Evolutionary conservation across 2,113 vertebrate genomes (phyloP).

Genomic region (Carassius auratus): DNA sequence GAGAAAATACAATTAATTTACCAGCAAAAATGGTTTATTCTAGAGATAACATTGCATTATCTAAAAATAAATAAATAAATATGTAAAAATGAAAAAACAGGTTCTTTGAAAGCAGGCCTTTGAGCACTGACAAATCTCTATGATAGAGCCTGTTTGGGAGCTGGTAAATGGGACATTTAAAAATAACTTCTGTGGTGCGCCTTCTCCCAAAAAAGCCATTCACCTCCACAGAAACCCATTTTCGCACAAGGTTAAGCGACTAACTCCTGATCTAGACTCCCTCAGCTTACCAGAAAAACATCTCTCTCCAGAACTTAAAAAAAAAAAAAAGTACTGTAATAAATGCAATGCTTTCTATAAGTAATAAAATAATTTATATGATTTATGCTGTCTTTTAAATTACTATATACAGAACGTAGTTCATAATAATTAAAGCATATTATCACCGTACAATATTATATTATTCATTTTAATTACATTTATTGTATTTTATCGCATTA

Average conservation of each 20-base stretch:
- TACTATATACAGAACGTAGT: too few species aligned
- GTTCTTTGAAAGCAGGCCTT: slow-evolving; percentile 21
- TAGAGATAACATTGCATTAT: background rate
- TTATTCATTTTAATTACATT: too few species aligned
- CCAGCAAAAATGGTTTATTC: fast-evolving
- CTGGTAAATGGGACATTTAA: slow-evolving; percentile 49
- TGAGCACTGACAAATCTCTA: background rate
- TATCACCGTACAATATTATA: too few species aligned
- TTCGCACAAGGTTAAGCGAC: slow-evolving; percentile 52
- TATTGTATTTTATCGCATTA: background rate
- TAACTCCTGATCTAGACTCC: slow-evolving; percentile 4
- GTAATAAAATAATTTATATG: background rate
- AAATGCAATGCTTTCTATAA: background rate
- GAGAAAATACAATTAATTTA: background rate
- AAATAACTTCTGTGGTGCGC: slow-evolving; percentile 49
- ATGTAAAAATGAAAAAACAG: background rate
- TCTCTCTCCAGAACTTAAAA: too few species aligned
- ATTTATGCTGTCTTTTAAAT: background rate
- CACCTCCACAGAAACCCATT: slow-evolving; percentile 55
- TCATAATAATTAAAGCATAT: too few species aligned
- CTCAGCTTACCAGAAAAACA: background rate
- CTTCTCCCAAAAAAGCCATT: slow-evolving; percentile 43
- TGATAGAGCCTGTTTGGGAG: slow-evolving; percentile 23
- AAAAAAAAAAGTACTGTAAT: background rate
- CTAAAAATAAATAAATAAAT: too few species aligned